These are phyloP conservation scores for Anorthoa munda DNA, from an alignment of 2,888 invertebrate species.

Conservation along the genomic window DNA sequence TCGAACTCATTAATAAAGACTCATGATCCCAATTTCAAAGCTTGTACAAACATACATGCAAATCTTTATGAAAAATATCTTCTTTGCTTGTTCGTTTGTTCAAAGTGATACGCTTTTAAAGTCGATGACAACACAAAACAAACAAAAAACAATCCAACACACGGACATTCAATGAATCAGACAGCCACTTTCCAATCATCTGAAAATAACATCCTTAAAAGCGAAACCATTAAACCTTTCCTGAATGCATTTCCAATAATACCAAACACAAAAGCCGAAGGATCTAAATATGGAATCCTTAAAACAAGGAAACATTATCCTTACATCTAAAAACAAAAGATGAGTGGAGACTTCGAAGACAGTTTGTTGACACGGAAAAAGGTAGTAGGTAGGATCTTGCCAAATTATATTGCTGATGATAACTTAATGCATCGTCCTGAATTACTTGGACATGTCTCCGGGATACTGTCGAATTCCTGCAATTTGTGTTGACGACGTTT, in stretches of 20 bases:
- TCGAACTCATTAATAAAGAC: not conserved
- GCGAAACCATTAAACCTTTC: constrained; percentile 10
- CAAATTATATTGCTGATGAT: constrained; percentile 60
- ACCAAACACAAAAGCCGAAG: constrained; percentile 25
- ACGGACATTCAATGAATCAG: constrained; percentile 21
- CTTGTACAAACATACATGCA: not conserved
- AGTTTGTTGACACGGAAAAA: constrained; percentile 53
- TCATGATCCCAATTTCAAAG: not conserved
- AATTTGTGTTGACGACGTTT: constrained; percentile 43
- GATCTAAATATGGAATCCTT: constrained; percentile 25
- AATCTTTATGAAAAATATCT: not conserved
- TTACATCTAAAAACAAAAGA: constrained; percentile 49
- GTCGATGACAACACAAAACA: not conserved
- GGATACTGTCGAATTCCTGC: constrained; percentile 39
- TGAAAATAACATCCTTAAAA: constrained; percentile 35
- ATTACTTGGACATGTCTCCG: constrained; percentile 36
- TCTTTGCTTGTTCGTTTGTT: too few species aligned
- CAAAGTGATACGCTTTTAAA: not conserved
- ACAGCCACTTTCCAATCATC: constrained; percentile 20
- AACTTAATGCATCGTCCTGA: constrained; percentile 53
- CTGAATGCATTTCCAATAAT: constrained; percentile 40
- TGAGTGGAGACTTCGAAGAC: constrained; percentile 12
- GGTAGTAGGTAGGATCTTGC: constrained; percentile 15
- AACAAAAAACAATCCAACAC: not conserved
- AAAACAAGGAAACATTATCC: constrained; percentile 26